A percentile compares a stretch with the other conserved stretches of the same genome.
These are phyloP conservation scores for Drosophila chauvacae DNA, from an alignment of 1,140 invertebrate genomes.

Conservation along the genomic window DNA sequence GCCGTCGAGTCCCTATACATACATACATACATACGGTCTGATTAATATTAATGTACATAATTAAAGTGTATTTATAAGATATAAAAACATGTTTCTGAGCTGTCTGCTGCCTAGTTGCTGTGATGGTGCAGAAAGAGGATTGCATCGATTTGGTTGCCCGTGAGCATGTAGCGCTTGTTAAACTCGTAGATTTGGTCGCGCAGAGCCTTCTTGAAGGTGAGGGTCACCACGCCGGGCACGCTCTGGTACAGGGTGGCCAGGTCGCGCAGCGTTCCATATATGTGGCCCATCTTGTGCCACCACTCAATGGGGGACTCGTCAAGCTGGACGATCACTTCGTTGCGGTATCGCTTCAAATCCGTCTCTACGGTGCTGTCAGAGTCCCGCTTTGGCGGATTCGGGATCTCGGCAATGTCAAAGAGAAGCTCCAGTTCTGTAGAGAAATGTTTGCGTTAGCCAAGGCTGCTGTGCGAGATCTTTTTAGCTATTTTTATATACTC, in stretches of 20 bases:
- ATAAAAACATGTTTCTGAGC: slow-evolving; percentile 25
- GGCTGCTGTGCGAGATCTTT: not conserved
- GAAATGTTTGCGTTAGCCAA: not conserved
- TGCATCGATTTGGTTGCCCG: slow-evolving; percentile 74
- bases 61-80: slow-evolving; percentile 29
- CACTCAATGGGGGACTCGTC: slow-evolving; percentile 78
- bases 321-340: slow-evolving; percentile 72
- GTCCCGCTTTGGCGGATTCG: slow-evolving; percentile 48
- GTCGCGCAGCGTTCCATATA: slow-evolving; percentile 74
- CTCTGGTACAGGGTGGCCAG: slow-evolving; percentile 73
- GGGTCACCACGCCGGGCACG: slow-evolving; percentile 76
- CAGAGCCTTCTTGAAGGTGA: slow-evolving; percentile 74
- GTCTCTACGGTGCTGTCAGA: slow-evolving; percentile 67
- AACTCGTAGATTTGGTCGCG: slow-evolving; percentile 76
- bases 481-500: slow-evolving; percentile 7
- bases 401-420: slow-evolving; percentile 74
- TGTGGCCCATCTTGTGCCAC: slow-evolving; percentile 76
- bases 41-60: slow-evolving; percentile 23
- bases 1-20: slow-evolving; percentile 30
- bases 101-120: slow-evolving; percentile 36
- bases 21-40: slow-evolving; percentile 22
- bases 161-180: slow-evolving; percentile 75
- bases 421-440: slow-evolving; percentile 72
- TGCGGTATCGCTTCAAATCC: slow-evolving; percentile 78
- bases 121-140: slow-evolving; percentile 77